A percentile compares a stretch with the other conserved stretches of the same genome.
Evolutionary conservation across 1,140 invertebrate species (phyloP).

Genomic region (Bombus terrestris): DNA sequence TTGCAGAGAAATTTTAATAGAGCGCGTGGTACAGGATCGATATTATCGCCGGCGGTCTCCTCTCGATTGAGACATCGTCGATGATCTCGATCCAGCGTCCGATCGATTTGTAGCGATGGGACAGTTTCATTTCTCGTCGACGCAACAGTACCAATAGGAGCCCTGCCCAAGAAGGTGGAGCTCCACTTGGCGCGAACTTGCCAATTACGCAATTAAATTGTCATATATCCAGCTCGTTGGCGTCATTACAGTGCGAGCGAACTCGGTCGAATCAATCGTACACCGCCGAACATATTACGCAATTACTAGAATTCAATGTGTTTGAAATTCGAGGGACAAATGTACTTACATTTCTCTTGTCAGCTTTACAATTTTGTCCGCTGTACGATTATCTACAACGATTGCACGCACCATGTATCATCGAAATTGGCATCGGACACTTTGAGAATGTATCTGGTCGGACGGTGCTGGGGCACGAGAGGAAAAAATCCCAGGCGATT

Average conservation of each 20-base stretch:
- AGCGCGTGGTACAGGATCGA: conserved; percentile 36
- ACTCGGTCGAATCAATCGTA: background rate
- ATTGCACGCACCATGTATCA: too few relatives aligned
- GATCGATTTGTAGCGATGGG: conserved; percentile 26
- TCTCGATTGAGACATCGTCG: conserved; percentile 57
- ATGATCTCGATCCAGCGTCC: conserved; percentile 41
- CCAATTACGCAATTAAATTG: conserved; percentile 76
- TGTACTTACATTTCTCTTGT: too few relatives aligned
- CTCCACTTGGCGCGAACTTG: conserved; percentile 1
- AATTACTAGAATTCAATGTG: background rate
- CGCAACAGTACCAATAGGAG: background rate
- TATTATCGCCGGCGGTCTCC: conserved; percentile 39
- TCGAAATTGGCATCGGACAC: too few relatives aligned
- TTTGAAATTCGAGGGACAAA: too few relatives aligned
- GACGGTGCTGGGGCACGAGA: background rate
- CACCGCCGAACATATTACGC: background rate
- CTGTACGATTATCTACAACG: too few relatives aligned
- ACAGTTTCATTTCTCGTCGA: conserved; percentile 53
- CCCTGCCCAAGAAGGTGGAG: conserved; percentile 11
- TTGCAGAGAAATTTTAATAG: conserved; percentile 47
- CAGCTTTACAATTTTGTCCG: too few relatives aligned
- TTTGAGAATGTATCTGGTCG: conserved; percentile 22
- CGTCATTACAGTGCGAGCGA: background rate
- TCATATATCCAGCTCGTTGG: conserved; percentile 54
- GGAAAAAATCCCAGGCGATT: conserved; percentile 52